Conservation (phyloP, 2,888 invertebrate species). For the Phalera bucephala region DNA sequence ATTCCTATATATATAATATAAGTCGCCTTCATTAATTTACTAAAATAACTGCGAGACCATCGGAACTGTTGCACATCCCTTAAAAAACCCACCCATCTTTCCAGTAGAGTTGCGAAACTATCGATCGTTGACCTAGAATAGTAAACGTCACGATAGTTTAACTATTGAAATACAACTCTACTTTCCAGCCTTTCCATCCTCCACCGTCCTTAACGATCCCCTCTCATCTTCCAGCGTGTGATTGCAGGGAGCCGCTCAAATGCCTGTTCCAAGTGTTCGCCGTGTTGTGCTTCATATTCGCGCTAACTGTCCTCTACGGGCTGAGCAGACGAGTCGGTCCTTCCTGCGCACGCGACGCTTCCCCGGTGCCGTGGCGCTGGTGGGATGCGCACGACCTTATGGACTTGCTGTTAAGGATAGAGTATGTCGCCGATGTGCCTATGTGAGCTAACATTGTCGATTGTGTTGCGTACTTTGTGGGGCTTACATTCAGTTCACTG, state of each 20-base stretch:
- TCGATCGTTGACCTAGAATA: too few species aligned
- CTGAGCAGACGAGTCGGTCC: constrained; percentile 43
- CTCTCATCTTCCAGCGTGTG: constrained; percentile 51
- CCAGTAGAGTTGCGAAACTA: too few species aligned
- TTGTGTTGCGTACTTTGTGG: neutral
- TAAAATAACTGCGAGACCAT: too few species aligned
- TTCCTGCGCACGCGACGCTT: constrained; percentile 25
- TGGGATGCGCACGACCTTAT: constrained; percentile 62
- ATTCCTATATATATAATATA: too few species aligned
- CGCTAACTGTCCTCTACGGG: constrained; percentile 53
- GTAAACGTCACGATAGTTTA: too few species aligned
- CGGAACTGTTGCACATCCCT: too few species aligned
- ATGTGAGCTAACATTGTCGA: constrained; percentile 44
- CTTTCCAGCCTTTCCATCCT: neutral
- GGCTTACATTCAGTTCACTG: neutral
- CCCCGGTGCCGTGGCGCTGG: constrained; percentile 64
- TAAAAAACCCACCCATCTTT: too few species aligned
- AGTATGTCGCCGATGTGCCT: constrained; percentile 72
- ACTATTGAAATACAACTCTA: too few species aligned
- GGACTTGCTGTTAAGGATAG: constrained; percentile 63
- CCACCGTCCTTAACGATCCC: constrained; percentile 14
- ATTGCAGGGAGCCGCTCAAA: constrained; percentile 69
- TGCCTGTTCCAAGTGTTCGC: constrained; percentile 72
- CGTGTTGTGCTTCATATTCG: constrained; percentile 62
- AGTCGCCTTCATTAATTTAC: too few species aligned